Percentiles rank a stretch among this genome's conserved stretches.
Evolutionary conservation across 2,888 invertebrate species (phyloP).

Genomic region (Leptura quadrifasciata): DNA sequence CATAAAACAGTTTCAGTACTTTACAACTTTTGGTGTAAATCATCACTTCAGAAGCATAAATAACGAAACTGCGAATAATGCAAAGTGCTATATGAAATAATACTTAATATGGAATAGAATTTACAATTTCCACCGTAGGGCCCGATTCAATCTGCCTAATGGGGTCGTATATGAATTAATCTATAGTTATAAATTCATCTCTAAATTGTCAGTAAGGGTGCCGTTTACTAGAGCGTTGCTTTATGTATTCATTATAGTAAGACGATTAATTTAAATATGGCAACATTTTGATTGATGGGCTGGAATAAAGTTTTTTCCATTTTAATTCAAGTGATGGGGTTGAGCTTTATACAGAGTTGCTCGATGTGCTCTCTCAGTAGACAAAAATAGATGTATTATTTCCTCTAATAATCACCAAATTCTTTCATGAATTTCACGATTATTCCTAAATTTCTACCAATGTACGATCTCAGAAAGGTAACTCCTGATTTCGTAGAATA

Average conservation of each 20-base stretch:
- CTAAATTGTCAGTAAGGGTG: slow-evolving; percentile 37
- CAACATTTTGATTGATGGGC: slow-evolving; percentile 37
- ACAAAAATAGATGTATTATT: too few species aligned
- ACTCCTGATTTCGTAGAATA: too few species aligned
- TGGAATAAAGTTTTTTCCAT: slow-evolving; percentile 4
- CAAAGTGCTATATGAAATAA: slow-evolving; percentile 29
- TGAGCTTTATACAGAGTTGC: background rate
- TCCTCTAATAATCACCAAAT: too few species aligned
- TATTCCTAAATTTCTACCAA: too few species aligned
- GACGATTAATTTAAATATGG: slow-evolving; percentile 39
- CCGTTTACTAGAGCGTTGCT: slow-evolving; percentile 35
- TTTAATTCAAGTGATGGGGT: slow-evolving; percentile 14
- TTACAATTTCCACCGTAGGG: slow-evolving; percentile 20
- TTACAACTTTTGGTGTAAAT: slow-evolving; percentile 3
- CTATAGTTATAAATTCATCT: slow-evolving; percentile 37
- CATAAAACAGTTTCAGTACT: background rate
- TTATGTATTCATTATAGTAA: slow-evolving; percentile 33
- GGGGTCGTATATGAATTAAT: slow-evolving; percentile 39
- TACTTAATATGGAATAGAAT: slow-evolving; percentile 10
- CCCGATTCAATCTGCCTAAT: slow-evolving; percentile 35
- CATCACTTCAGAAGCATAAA: background rate
- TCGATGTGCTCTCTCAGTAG: background rate
- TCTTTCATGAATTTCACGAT: too few species aligned
- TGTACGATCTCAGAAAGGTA: too few species aligned
- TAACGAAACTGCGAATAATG: slow-evolving; percentile 20